Base-by-base conservation (phyloP, 2,888 invertebrate genomes). In the Amphipoea oculea region DNA sequence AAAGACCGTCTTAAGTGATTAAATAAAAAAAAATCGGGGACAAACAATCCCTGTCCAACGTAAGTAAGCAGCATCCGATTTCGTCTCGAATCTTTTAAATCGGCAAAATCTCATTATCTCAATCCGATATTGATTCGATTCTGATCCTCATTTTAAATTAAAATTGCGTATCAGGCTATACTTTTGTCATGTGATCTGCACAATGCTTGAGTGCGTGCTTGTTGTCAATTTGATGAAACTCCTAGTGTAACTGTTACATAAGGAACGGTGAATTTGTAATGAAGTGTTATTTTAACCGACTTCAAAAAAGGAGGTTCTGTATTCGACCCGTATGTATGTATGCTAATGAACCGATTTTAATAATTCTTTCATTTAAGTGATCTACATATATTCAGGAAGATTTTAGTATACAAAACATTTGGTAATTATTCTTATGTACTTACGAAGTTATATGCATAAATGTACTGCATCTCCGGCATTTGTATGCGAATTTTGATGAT, bases 31-130 rank as follows among this genome's bases (percentile, higher is more conserved):
- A 36, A 72, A 40, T 2, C 23, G 62, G 42, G 73, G 11, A n/a
- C 29, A 42, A 76, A 66, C 17, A 87, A 75, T 78, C 42, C 12
- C 57, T 45, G 48, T 63, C 11, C 23, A 76, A 54, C 29, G 54
- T 79, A 73, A 12, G 36, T 23, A 40, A 76, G 57, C 29, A 80
- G 72, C 36, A 74, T 79, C 73, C 60, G 69, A 88, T 82, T 78
- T 76, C 60, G 4, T 62, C 70, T 48, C 62, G 36, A 78, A 79
- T 79, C 68, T 75, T 82, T 81, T 81, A 81, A 86, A 83, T 82
- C 73, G 65, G n/a, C 48, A 78, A 71, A 87, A 87, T 87, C 89
- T 83, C 78, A 89, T 88, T 86, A 89, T 79, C 73, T 76, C 63
- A 69, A 79, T 86, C 67, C 54, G 79, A 68, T 76, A 72, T 79